Evolutionary conservation across 2,888 invertebrate genomes (phyloP), one percentile per base, ranked within the genome.

Genomic region (Lamellibrachia satsuma): DNA sequence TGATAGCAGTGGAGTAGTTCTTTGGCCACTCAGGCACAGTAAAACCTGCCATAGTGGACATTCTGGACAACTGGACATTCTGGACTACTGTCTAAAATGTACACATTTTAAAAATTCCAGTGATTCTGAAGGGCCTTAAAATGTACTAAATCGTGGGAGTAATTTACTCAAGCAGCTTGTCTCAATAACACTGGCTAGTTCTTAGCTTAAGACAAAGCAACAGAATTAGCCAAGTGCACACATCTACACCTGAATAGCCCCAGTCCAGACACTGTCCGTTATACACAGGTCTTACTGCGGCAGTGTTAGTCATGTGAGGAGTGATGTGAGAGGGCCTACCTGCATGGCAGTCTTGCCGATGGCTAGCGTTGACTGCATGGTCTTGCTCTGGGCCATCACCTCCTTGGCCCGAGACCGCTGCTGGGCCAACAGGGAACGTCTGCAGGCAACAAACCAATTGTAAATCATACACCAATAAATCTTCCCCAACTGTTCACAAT

Each of bases 351-450:
- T 95, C 90, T 95, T 95, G 9, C 96, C 96, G 39, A 96, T 94
- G 7, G 96, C 95, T 93, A 96, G 94, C 3, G 96, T 95, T 51
- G 95, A 95, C 92, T 95, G 95, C 92, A 96, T 95, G 92, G 95
- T 95, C 39, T 95, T 95, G 90, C 96, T 94, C 93, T 95, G 96
- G 15, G 95, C 94, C 94, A 95, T 93, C n/a, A 95, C 95, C 92
- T 96, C 96, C 91, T 96, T 95, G 91, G 95, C 94, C 9, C 96
- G 93, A 2, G 95, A 95, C 92, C 96, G 95, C 93, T 96, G 96
- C 93, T 96, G 96, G 2, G 96, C 96, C 39, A 95, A 94, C 91
- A 96, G 93, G 11, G 96, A 95, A 22, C 96, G 95, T 93, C 96
- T 96, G 94, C 22, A 92, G 93, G 91, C 55, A 91, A 90, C 11